Evolutionary conservation across 2,888 invertebrate species (phyloP).

Genomic region (Mythimna ferrago): DNA sequence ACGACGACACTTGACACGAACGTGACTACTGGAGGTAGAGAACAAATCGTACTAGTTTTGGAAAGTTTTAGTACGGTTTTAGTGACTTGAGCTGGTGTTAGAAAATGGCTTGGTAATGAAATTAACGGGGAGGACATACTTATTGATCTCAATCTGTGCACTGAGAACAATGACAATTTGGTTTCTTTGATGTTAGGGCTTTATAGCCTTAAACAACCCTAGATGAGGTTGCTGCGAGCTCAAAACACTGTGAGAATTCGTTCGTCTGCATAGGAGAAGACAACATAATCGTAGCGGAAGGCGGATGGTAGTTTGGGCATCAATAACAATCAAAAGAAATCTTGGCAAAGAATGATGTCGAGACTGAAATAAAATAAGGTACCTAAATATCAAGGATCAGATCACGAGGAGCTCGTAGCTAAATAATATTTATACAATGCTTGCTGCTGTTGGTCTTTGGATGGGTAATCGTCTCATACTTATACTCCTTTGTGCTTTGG

Average conservation of each 20-base stretch:
- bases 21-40: constrained; percentile 32
- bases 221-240: no score
- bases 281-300: background rate
- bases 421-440: no score
- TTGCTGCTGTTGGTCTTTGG: no score
- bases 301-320: background rate
- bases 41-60: background rate
- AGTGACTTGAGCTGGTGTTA: background rate
- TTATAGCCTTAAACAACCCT: no score
- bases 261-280: background rate
- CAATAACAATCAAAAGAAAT: no score
- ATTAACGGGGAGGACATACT: background rate
- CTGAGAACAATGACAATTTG: background rate
- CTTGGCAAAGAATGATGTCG: background rate
- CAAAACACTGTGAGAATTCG: background rate
- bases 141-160: no score
- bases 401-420: no score
- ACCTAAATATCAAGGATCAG: no score
- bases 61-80: constrained; percentile 7
- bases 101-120: background rate
- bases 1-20: constrained; percentile 33
- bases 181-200: no score
- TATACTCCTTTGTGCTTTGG: no score
- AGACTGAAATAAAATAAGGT: no score
- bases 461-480: no score